Conservation (phyloP, 2,797 vertebrate genomes). For the Podarcis lilfordi region DNA sequence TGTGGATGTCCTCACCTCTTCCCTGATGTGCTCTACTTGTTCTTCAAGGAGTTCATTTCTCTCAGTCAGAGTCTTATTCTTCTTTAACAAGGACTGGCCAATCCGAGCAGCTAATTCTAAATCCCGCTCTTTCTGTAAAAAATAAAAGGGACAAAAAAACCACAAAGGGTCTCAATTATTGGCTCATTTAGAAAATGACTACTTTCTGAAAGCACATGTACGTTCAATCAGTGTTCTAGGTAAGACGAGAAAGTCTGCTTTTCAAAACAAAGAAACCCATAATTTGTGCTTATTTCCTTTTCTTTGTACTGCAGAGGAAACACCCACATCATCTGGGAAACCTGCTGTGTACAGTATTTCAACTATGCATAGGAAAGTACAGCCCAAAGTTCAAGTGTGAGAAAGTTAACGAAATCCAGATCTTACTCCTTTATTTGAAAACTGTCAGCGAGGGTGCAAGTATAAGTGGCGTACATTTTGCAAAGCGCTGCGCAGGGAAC, state of each 20-base stretch:
- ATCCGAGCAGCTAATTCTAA: conserved; percentile 97
- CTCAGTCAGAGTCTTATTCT: conserved; percentile 96
- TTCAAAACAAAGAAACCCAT: conserved; percentile 5
- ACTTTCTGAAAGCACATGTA: neutral
- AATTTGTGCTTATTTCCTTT: neutral
- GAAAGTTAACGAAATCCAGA: neutral
- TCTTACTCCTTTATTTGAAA: neutral
- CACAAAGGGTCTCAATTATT: conserved; percentile 23
- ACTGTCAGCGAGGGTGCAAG: neutral
- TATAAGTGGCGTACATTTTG: neutral
- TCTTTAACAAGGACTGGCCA: conserved; percentile 96
- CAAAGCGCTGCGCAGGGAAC: conserved; percentile 1
- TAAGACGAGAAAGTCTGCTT: neutral
- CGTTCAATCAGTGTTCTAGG: neutral
- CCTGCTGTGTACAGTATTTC: neutral
- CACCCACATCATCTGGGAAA: neutral
- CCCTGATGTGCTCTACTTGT: conserved; percentile 94
- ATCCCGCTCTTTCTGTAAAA: conserved; percentile 93
- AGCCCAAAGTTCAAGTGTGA: neutral
- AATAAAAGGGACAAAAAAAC: conserved; percentile 14
- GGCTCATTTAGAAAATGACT: conserved; percentile 2
- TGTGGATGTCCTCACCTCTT: conserved; percentile 85
- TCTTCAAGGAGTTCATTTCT: conserved; percentile 94
- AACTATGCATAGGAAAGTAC: neutral
- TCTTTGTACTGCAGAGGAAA: conserved; percentile 1